Evolutionary conservation across 2,888 invertebrate species (phyloP).

Genomic region (Xylota segnis): DNA sequence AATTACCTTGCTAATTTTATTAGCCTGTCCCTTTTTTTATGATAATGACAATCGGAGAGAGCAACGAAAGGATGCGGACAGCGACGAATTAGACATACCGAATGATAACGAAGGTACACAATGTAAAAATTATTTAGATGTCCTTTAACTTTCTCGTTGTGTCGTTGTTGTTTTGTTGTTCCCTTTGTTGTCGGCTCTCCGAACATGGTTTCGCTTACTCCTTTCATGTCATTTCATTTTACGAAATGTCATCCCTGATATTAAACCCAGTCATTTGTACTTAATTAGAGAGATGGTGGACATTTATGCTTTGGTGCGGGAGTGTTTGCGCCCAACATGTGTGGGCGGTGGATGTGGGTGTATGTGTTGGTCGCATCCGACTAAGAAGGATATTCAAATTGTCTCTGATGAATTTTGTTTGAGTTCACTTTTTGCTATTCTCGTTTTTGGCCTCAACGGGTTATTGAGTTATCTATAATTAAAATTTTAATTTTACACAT

Average conservation of each 20-base stretch:
- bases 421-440: constrained; percentile 44
- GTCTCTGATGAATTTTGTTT: constrained; percentile 37
- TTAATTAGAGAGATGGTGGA: constrained; percentile 61
- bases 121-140: constrained; percentile 62
- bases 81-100: constrained; percentile 45
- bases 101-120: constrained; percentile 52
- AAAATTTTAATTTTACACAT: constrained; percentile 7
- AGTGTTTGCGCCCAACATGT: constrained; percentile 1
- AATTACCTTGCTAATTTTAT: constrained; percentile 69
- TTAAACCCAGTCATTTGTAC: constrained; percentile 72
- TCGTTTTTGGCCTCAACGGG: not conserved
- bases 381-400: constrained; percentile 23
- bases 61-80: constrained; percentile 2
- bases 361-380: not conserved
- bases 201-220: constrained; percentile 41
- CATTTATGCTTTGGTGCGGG: constrained; percentile 41
- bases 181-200: constrained; percentile 30
- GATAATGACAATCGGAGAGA: constrained; percentile 40
- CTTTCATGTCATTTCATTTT: constrained; percentile 58
- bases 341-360: too few species aligned
- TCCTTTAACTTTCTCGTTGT: constrained; percentile 39
- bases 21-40: constrained; percentile 64
- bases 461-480: constrained; percentile 20
- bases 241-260: constrained; percentile 68
- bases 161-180: constrained; percentile 33